Percentiles rank a stretch among this genome's conserved stretches.
These are phyloP conservation scores for Conus ventricosus DNA, from an alignment of 1,140 invertebrate genomes.

Conservation along the genomic window DNA sequence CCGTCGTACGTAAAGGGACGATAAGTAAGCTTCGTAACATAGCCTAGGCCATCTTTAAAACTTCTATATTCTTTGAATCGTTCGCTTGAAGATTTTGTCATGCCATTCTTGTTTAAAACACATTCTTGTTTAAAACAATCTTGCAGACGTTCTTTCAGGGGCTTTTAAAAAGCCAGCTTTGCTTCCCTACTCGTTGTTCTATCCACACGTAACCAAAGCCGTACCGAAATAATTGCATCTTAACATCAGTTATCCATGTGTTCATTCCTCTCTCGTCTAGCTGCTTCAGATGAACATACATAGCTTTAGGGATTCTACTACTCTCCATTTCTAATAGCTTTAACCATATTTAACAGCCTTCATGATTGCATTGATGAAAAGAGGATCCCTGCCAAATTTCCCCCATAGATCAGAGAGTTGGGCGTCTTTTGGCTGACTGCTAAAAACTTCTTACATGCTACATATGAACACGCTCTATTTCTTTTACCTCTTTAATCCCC, in stretches of 20 bases:
- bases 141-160: background rate
- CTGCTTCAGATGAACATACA: background rate
- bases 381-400: background rate
- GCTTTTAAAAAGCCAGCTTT: background rate
- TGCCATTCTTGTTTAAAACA: background rate
- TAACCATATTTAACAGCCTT: background rate
- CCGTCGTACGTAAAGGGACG: no score
- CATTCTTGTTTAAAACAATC: background rate
- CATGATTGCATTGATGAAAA: background rate
- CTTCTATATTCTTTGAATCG: background rate
- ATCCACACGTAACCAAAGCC: background rate
- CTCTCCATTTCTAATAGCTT: background rate
- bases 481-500: background rate
- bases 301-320: background rate
- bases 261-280: background rate
- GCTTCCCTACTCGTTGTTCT: background rate
- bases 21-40: no score
- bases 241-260: background rate
- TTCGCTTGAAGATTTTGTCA: background rate
- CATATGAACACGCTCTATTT: slow-evolving; percentile 2
- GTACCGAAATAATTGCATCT: background rate
- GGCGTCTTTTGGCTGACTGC: background rate
- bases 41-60: no score
- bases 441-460: background rate
- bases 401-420: background rate